A percentile compares a stretch with the other conserved stretches of the same genome.
These are phyloP conservation scores for Rhinichthys klamathensis DNA, from an alignment of 2,113 vertebrate species.

Conservation along the genomic window DNA sequence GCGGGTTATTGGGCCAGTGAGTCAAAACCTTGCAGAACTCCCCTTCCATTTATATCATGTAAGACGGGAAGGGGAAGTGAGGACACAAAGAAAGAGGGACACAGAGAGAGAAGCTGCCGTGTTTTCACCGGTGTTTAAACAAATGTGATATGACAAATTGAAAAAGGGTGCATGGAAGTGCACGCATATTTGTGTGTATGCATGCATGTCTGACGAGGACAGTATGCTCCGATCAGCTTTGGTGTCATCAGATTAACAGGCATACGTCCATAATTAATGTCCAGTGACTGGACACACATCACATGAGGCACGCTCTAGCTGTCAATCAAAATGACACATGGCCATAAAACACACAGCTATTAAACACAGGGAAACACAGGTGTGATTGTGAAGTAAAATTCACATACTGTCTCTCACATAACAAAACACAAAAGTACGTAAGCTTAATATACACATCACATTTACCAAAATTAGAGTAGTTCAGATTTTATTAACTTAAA, in stretches of 20 bases:
- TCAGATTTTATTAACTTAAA: too few species aligned
- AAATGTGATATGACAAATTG: conserved; percentile 89
- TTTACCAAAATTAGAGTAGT: too few species aligned
- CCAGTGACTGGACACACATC: conserved; percentile 82
- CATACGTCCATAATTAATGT: conserved; percentile 90
- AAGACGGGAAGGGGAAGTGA: conserved; percentile 56
- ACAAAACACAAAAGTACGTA: not conserved
- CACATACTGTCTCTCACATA: not conserved
- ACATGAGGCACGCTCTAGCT: conserved; percentile 69
- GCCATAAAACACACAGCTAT: conserved; percentile 62
- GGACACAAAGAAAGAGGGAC: conserved; percentile 69
- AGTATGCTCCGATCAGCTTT: conserved; percentile 76
- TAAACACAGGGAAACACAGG: not conserved
- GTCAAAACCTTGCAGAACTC: conserved; percentile 55
- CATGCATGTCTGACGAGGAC: conserved; percentile 59
- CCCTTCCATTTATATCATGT: conserved; percentile 76
- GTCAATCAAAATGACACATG: conserved; percentile 55
- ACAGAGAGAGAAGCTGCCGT: conserved; percentile 77
- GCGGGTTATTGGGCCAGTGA: conserved; percentile 64
- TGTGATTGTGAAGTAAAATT: not conserved
- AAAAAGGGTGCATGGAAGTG: conserved; percentile 78
- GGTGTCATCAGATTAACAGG: conserved; percentile 83
- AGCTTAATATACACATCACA: too few species aligned
- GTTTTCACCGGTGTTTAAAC: conserved; percentile 87
- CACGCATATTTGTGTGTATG: conserved; percentile 29